Evolutionary conservation across 2,113 vertebrate species (phyloP).

Genomic region (Archilochus colubris): DNA sequence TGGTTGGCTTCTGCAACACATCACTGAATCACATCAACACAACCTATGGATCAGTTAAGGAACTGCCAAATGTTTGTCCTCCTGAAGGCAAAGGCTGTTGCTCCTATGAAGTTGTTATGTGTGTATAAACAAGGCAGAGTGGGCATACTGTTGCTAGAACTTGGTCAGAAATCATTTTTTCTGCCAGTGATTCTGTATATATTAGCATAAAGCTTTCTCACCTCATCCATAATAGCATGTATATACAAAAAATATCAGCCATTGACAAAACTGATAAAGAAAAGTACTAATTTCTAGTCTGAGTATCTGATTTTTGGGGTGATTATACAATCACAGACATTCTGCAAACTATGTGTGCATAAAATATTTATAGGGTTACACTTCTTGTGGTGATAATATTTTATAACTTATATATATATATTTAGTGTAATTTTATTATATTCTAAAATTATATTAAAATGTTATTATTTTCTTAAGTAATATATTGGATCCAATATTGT

Average conservation of each 20-base stretch:
- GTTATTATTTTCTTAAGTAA: background rate
- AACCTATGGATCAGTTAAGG: background rate
- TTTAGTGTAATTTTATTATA: background rate
- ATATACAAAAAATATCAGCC: background rate
- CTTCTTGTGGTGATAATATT: background rate
- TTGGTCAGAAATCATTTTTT: background rate
- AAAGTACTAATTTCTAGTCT: background rate
- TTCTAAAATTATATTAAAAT: background rate
- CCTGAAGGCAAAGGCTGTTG: background rate
- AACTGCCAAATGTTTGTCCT: background rate
- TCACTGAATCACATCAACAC: background rate
- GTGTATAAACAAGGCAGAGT: background rate
- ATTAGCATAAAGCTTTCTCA: background rate
- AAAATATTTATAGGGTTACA: background rate
- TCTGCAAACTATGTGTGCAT: fast-evolving
- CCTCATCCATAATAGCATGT: background rate
- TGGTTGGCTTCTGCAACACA: background rate
- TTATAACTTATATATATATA: fast-evolving
- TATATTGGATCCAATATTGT: fast-evolving
- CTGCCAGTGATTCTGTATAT: background rate
- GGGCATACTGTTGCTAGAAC: background rate
- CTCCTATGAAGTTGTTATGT: background rate
- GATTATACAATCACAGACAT: background rate
- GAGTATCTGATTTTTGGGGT: fast-evolving
- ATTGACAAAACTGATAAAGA: background rate